Evolutionary conservation across 2,888 invertebrate genomes (phyloP), one percentile per base, ranked within the genome.

Genomic region (Entomobrya proxima): DNA sequence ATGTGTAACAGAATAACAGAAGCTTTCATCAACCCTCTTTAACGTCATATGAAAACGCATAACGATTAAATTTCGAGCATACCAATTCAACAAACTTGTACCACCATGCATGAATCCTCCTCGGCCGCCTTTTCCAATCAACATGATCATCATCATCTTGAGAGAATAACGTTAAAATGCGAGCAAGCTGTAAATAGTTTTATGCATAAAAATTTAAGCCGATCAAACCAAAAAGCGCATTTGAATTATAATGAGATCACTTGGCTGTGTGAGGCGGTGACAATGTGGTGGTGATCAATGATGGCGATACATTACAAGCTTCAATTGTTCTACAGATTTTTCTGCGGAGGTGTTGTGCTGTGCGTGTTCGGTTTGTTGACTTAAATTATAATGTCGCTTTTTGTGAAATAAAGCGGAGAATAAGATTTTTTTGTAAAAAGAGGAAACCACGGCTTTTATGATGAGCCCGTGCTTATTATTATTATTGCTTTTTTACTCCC

Each of bases 391-490:
- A 27, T 72, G 27, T 7, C 1, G 27, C 32, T 72, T 37, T 21
- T 69, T 9, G 27, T 37, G 37, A 75, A 74, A 47, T 47, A 44
- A 35, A n/a, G 32, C 15, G 64, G 32, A 40, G 77, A 2, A 21
- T 2, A 55, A 55, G 11, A 32, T 58, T 61, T 77, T 67, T 21
- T 78, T 40, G 27, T 30, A 64, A 55, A 76, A 81, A 55, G 55
- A 78, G 78, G 61, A 85, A 85, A 85, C 85, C 78, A 85, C 85
- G n/a, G 74, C 13, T 85, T 85, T 72, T 79, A 79, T 64, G 84
- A 79, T 52, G 72, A 85, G 52, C 78, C 85, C 85, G 85, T 79
- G 85, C 78, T 78, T 79, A 76, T 55, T 78, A 50, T 78, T 76
- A 76, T 76, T 55, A 55, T 55, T 76, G 37, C 37, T 35, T 61